These are phyloP conservation scores for Notolepis coatsorum DNA, from an alignment of 2,797 vertebrate species.

Conservation along the genomic window DNA sequence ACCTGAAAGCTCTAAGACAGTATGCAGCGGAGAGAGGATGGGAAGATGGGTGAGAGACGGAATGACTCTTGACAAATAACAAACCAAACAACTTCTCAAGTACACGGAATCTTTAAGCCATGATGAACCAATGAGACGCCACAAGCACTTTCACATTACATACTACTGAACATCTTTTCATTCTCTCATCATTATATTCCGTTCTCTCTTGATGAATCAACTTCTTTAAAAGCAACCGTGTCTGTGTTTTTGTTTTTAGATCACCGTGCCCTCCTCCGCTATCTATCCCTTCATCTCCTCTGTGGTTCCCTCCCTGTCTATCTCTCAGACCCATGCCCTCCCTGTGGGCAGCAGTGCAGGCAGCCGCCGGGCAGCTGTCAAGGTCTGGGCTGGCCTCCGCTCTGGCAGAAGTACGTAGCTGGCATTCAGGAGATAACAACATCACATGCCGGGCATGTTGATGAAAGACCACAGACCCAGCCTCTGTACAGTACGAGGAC, in stretches of 20 bases:
- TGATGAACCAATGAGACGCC: too few relatives aligned
- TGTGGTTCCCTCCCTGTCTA: conserved; percentile 44
- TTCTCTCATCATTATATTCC: too few relatives aligned
- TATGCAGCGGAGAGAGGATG: too few relatives aligned
- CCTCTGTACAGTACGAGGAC: background rate
- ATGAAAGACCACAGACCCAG: background rate
- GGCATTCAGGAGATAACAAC: conserved; percentile 21
- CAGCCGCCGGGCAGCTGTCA: background rate
- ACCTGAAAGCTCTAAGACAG: too few relatives aligned
- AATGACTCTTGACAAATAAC: too few relatives aligned
- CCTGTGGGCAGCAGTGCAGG: conserved; percentile 1
- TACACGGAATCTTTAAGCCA: too few relatives aligned
- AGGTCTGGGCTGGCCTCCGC: background rate
- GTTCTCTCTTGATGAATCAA: too few relatives aligned
- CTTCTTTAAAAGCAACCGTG: background rate
- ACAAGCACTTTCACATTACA: too few relatives aligned
- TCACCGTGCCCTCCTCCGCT: background rate
- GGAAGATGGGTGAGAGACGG: too few relatives aligned
- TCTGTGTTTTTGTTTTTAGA: background rate
- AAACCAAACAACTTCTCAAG: too few relatives aligned
- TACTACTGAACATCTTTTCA: too few relatives aligned
- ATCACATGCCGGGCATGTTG: conserved; percentile 20
- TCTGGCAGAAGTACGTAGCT: conserved; percentile 21
- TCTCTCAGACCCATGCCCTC: conserved; percentile 46
- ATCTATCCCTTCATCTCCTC: conserved; percentile 30